Conservation (phyloP, 2,113 vertebrate species). For the Dipodomys merriami region DNA sequence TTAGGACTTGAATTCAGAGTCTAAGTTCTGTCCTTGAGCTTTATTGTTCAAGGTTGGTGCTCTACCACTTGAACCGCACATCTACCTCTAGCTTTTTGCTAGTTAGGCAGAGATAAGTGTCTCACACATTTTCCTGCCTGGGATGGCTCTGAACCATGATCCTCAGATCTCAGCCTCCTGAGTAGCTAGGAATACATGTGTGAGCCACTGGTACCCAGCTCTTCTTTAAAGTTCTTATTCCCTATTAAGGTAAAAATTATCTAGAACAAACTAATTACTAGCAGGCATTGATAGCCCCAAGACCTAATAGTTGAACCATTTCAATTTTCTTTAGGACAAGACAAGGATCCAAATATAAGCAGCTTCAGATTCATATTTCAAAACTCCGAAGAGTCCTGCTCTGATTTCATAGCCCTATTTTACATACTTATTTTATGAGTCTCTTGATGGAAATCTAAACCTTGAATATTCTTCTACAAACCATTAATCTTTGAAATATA, state of each 20-base stretch:
- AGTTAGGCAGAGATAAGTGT: too few species aligned
- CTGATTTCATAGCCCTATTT: slow-evolving; percentile 84
- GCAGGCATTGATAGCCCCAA: not conserved
- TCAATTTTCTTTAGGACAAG: slow-evolving; percentile 33
- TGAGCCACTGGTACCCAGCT: too few species aligned
- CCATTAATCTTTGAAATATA: slow-evolving; percentile 84
- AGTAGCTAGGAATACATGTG: too few species aligned
- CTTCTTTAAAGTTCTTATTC: not conserved
- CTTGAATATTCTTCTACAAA: slow-evolving; percentile 84
- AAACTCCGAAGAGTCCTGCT: slow-evolving; percentile 72
- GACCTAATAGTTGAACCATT: slow-evolving; percentile 26
- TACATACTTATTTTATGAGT: slow-evolving; percentile 83
- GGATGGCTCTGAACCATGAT: not conserved
- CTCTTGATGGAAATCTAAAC: slow-evolving; percentile 86
- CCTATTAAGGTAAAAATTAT: not conserved
- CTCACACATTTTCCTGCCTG: too few species aligned
- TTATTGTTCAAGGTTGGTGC: too few species aligned
- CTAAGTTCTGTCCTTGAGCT: too few species aligned
- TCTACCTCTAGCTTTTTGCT: too few species aligned
- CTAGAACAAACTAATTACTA: not conserved
- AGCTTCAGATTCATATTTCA: slow-evolving; percentile 71
- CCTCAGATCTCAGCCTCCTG: too few species aligned
- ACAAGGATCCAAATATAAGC: slow-evolving; percentile 61
- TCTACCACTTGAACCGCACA: too few species aligned
- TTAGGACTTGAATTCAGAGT: too few species aligned